Evolutionary conservation across 2,113 vertebrate genomes (phyloP).

Genomic region (Heptranchias perlo): DNA sequence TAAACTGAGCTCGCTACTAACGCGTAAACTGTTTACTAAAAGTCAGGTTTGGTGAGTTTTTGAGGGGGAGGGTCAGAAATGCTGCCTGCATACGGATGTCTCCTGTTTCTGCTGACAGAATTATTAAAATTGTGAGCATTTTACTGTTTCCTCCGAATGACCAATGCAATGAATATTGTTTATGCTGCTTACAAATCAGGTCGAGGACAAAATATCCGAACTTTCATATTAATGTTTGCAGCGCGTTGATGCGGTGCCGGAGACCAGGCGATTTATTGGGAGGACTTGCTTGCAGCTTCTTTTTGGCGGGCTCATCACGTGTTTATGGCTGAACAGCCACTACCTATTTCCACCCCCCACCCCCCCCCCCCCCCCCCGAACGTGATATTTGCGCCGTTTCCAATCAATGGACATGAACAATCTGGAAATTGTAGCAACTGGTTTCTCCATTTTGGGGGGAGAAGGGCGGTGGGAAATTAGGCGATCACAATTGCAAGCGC

Average conservation of each 20-base stretch:
- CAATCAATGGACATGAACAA: not conserved
- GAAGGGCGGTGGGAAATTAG: not conserved
- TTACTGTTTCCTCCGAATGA: not conserved
- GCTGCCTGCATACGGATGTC: not conserved
- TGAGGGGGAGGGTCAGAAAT: no score
- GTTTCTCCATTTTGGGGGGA: not conserved
- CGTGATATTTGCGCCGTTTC: not conserved
- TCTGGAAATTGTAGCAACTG: no score
- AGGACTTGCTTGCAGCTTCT: not conserved
- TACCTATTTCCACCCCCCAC: not conserved
- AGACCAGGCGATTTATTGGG: not conserved
- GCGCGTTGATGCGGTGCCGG: no score
- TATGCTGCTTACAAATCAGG: not conserved
- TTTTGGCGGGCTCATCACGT: conserved; percentile 13
- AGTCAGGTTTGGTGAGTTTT: not conserved
- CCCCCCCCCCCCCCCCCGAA: not conserved
- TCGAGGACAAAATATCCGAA: no score
- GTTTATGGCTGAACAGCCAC: not conserved
- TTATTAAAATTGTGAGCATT: not conserved
- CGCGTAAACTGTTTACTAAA: not conserved
- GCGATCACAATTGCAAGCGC: not conserved
- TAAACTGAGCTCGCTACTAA: not conserved
- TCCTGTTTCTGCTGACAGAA: not conserved
- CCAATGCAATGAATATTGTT: not conserved
- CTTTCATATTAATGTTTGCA: not conserved